These are phyloP conservation scores for Hypotaenidia philippensis DNA, from an alignment of 2,797 vertebrate species.

Conservation along the genomic window DNA sequence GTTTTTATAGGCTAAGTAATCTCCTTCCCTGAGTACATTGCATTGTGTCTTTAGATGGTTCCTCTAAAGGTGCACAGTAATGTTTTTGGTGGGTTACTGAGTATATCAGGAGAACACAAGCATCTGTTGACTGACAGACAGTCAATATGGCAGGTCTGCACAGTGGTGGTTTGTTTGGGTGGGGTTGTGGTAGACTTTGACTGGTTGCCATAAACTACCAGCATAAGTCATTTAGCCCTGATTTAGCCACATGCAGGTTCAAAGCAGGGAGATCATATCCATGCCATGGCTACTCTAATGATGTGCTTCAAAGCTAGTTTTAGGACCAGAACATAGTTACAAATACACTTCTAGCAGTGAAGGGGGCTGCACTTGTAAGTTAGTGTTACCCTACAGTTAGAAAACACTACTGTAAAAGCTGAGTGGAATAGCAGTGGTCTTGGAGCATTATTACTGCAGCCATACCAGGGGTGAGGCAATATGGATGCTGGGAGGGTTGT, in stretches of 20 bases:
- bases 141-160: background rate
- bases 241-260: background rate
- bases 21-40: background rate
- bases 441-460: rapidly evolving
- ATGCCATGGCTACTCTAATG: background rate
- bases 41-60: background rate
- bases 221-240: background rate
- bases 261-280: background rate
- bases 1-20: background rate
- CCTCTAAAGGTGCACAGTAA: background rate
- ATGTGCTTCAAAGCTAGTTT: background rate
- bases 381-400: background rate
- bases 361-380: background rate
- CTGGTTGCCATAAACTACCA: background rate
- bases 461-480: background rate
- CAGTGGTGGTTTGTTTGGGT: background rate
- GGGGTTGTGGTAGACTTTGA: background rate
- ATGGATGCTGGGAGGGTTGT: rapidly evolving
- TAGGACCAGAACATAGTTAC: background rate
- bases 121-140: background rate
- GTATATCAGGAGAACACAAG: background rate
- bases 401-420: background rate
- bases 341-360: background rate
- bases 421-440: background rate
- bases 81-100: background rate